phyloP scores from a whole-genome alignment of 2,113 vertebrate species.

The Camelus bactrianus region DNA sequence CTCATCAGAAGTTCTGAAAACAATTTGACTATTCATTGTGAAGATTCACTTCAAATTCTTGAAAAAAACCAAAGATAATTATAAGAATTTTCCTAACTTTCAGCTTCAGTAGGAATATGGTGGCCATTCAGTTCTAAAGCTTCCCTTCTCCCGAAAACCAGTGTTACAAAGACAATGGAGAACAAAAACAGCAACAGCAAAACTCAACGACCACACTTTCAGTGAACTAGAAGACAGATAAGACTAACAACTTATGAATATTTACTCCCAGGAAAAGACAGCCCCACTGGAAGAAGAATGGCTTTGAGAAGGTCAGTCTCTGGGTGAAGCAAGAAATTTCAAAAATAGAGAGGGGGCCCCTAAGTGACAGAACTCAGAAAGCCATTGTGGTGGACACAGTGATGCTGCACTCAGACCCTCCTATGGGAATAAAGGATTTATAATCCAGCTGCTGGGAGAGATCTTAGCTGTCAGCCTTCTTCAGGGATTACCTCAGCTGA shows the following conservation, averaged over 20 bases:
- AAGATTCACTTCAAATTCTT: background rate
- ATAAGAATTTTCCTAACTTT: background rate
- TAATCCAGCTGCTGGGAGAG: background rate
- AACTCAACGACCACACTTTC: background rate
- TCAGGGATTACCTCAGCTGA: background rate
- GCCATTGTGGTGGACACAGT: background rate
- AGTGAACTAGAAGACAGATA: background rate
- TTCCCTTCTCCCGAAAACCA: background rate
- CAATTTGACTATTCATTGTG: no score
- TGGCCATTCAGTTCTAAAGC: background rate
- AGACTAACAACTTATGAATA: background rate
- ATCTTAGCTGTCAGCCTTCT: background rate
- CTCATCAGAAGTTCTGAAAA: no score
- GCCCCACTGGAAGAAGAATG: background rate
- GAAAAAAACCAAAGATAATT: background rate
- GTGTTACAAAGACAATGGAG: background rate
- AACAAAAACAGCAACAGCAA: background rate
- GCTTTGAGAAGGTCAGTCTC: background rate
- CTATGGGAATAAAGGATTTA: background rate
- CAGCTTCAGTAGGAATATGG: background rate
- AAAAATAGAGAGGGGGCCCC: background rate
- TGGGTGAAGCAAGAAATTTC: background rate
- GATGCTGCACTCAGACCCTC: background rate
- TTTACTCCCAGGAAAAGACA: background rate
- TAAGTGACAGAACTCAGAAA: background rate